Evolutionary conservation across 2,888 invertebrate genomes (phyloP).

Genomic region (Micropterix aruncella): DNA sequence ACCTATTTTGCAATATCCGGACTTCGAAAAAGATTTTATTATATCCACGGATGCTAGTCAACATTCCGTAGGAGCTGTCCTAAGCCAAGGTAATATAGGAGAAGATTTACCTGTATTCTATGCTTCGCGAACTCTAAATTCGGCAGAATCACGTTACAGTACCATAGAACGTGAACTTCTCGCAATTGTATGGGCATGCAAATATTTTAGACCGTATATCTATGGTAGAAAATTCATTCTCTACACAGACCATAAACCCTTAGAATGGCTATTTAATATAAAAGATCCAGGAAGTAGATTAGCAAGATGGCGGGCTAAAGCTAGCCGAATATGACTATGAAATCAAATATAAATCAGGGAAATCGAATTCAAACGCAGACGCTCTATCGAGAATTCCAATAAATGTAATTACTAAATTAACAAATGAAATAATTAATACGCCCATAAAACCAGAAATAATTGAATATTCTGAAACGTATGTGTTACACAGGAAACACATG

Average conservation of each 20-base stretch:
- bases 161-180: conserved; percentile 20
- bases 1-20: conserved; percentile 19
- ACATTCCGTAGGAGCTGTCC: conserved; percentile 15
- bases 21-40: conserved; percentile 16
- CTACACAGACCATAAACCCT: conserved; percentile 21
- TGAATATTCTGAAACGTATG: background rate
- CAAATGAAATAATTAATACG: background rate
- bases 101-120: conserved; percentile 15
- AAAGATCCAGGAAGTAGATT: conserved; percentile 21
- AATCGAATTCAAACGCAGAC: conserved; percentile 9
- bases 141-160: conserved; percentile 15
- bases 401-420: background rate
- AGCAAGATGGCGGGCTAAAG: conserved; percentile 18
- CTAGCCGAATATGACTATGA: conserved; percentile 17
- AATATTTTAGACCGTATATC: conserved; percentile 19
- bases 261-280: conserved; percentile 18
- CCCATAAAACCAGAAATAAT: background rate
- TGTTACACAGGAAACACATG: background rate
- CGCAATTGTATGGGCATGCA: conserved; percentile 18
- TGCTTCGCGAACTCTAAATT: conserved; percentile 15
- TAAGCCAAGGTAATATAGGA: conserved; percentile 15
- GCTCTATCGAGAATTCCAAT: conserved; percentile 5
- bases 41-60: conserved; percentile 18
- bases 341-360: conserved; percentile 13
- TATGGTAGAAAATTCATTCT: conserved; percentile 20